A percentile compares a stretch with the other conserved stretches of the same genome.
Evolutionary conservation across 1,140 invertebrate genomes (phyloP).

Genomic region (Ridgeia piscesae): DNA sequence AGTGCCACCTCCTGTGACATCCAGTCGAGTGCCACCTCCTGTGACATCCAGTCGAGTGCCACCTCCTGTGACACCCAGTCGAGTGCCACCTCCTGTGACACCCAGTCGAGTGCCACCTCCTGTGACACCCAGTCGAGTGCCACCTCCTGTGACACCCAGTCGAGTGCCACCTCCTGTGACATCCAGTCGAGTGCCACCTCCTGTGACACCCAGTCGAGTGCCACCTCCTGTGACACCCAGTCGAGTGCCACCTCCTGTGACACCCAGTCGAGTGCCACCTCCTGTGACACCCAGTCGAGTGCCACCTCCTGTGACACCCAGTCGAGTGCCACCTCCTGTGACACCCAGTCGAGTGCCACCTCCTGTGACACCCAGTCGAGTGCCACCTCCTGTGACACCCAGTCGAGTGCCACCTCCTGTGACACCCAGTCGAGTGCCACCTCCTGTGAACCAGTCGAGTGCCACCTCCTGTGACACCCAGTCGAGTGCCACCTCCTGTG

Average conservation of each 20-base stretch:
- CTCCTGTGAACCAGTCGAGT: neutral
- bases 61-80: neutral
- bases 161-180: neutral
- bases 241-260: neutral
- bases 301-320: neutral
- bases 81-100: neutral
- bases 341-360: neutral
- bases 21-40: neutral
- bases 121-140: neutral
- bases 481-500: neutral
- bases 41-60: neutral
- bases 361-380: neutral
- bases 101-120: neutral
- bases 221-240: neutral
- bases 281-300: neutral
- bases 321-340: neutral
- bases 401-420: neutral
- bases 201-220: neutral
- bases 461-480: neutral
- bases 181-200: neutral
- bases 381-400: neutral
- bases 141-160: neutral
- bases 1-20: neutral
- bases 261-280: neutral
- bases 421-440: neutral